Base-by-base conservation (phyloP, 2,888 invertebrate genomes). In the Tachina lurida region DNA sequence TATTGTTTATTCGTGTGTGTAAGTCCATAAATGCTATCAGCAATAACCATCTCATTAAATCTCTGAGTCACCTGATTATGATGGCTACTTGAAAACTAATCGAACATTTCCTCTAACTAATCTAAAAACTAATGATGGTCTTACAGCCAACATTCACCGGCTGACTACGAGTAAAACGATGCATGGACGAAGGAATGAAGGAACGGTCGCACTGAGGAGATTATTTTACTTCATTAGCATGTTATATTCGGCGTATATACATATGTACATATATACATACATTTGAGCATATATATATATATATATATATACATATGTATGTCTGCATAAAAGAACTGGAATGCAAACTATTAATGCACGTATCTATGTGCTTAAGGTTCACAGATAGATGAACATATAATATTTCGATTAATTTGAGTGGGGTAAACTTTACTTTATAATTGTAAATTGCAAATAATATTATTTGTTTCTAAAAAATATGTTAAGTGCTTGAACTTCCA, bases 341-440 rank as follows among this genome's bases (percentile, higher is more conserved):
- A 52, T 39, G 13, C 17, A 43, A 73, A 41, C 65, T 67, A 80
- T 43, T 43, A 67, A 74, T 89, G 7, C 0, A 31, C 31, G 31
- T 31, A 17, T 56, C 7, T 49, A 89, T 90, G 88, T 89, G 90
- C 87, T 88, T 87, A 54, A 58, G 49, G 45, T 56, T 47, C 13
- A 31, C 49, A 49, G 7, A 15, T 65, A 10, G 31, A 31, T 62
- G n/a, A 31, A 45, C 8, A n/a, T 12, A 45, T 15, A 54, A n/a
- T 41, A 73, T 31, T 58, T 15, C 47, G 10, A 5, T 2, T 10
- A 2, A 52, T 60, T 73, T 74, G 74, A 74, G 12, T 60, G 60
- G 22, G 60, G 43, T 12, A 54, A 17, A n/a, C n/a, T n/a, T 22
- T n/a, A 0, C 8, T 39, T n/a, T 3, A 31, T 31, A 31, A 31